Evolutionary conservation across 2,797 vertebrate species (phyloP).

Genomic region (Enteromius thamalakanensis): DNA sequence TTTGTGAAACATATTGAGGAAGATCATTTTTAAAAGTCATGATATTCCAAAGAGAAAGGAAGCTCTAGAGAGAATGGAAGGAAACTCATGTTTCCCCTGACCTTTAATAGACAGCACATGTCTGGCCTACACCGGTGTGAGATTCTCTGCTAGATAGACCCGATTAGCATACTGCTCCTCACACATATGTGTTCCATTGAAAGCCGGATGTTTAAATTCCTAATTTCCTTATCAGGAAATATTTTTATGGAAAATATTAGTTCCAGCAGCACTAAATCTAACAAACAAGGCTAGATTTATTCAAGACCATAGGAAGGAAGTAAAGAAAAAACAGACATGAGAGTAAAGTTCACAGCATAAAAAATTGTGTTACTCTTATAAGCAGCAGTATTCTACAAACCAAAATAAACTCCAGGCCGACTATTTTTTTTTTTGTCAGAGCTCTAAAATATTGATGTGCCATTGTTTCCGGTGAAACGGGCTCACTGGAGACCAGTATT

Average conservation of each 20-base stretch:
- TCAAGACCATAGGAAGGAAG: conserved; percentile 21
- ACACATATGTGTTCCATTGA: conserved; percentile 10
- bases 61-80: conserved; percentile 22
- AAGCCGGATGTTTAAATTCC: conserved; percentile 14
- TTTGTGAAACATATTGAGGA: conserved; percentile 23
- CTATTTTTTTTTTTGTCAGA: conserved; percentile 48
- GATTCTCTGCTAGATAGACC: conserved; percentile 15
- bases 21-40: conserved; percentile 30
- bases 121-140: conserved; percentile 26
- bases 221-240: conserved; percentile 18
- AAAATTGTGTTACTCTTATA: conserved; percentile 32
- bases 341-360: conserved; percentile 9
- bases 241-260: conserved; percentile 20
- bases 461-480: conserved; percentile 50
- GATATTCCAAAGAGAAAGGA: conserved; percentile 38
- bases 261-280: conserved; percentile 23
- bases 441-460: conserved; percentile 63
- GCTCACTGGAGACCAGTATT: conserved; percentile 47
- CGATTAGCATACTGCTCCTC: conserved; percentile 1
- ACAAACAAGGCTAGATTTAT: not conserved
- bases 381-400: conserved; percentile 44
- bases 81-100: conserved; percentile 46
- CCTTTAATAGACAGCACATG: conserved; percentile 47
- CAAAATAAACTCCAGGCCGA: conserved; percentile 50
- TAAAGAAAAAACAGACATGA: conserved; percentile 22